Conservation (phyloP, 2,888 invertebrate genomes). For the Boloria selene region DNA sequence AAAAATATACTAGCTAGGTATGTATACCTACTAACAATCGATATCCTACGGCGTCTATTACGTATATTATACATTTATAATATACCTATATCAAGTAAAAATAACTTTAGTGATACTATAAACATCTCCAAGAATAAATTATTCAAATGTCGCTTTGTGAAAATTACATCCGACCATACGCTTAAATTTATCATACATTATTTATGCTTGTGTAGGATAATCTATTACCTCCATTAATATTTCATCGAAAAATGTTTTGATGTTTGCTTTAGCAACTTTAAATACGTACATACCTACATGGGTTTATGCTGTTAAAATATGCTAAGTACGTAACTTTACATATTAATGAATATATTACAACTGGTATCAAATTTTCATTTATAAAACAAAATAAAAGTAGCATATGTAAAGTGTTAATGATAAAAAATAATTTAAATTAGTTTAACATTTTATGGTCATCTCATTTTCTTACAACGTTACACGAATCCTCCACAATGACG, state of each 20-base stretch:
- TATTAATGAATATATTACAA: too few species aligned
- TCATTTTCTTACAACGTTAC: slow-evolving; percentile 1
- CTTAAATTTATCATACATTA: slow-evolving; percentile 14
- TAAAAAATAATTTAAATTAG: not conserved
- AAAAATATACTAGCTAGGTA: too few species aligned
- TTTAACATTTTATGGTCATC: not conserved
- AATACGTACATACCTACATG: not conserved
- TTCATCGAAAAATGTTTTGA: slow-evolving; percentile 8
- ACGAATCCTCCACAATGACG: slow-evolving; percentile 9
- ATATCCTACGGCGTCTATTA: not conserved
- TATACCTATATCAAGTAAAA: not conserved
- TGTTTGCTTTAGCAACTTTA: slow-evolving; percentile 1
- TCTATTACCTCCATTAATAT: slow-evolving; percentile 6
- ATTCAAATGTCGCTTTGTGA: slow-evolving; percentile 11
- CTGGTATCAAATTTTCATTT: too few species aligned
- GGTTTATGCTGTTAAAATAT: not conserved
- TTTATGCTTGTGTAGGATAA: slow-evolving; percentile 14
- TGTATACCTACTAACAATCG: too few species aligned
- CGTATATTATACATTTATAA: not conserved
- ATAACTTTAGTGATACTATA: not conserved
- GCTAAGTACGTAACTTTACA: too few species aligned
- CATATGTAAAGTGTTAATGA: too few species aligned
- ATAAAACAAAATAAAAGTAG: too few species aligned
- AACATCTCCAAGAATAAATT: slow-evolving; percentile 10
- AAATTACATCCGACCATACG: slow-evolving; percentile 14